phyloP scores from a whole-genome alignment of 2,113 vertebrate genomes.

The Setophaga coronata region DNA sequence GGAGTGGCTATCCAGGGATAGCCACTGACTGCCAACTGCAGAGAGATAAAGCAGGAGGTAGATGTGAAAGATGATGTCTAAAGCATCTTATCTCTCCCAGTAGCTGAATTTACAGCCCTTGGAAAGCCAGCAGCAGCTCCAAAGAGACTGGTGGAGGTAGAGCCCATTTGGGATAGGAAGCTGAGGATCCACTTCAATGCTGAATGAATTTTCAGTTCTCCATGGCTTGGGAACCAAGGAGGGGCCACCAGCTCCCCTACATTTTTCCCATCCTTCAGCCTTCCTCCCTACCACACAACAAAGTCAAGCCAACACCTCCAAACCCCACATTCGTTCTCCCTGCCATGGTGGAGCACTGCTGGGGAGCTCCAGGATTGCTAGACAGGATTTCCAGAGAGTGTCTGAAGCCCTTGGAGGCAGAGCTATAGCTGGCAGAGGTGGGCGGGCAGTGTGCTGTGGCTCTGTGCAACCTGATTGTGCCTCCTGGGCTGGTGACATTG shows the following conservation, averaged over 20 bases:
- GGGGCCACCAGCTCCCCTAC: neutral
- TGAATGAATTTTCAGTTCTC: neutral
- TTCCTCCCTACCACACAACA: neutral
- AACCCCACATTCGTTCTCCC: neutral
- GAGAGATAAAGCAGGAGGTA: neutral
- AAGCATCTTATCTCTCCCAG: neutral
- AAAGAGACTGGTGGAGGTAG: neutral
- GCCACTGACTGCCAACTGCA: neutral
- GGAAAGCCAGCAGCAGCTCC: neutral
- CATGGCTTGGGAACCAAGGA: neutral
- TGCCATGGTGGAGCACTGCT: neutral
- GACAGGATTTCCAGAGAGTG: neutral
- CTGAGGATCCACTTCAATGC: neutral
- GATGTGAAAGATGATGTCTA: neutral
- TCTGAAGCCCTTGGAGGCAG: neutral
- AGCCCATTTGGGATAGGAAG: neutral
- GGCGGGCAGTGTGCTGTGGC: accelerated
- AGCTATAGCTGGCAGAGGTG: neutral
- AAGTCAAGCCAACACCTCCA: neutral
- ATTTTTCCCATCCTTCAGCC: neutral
- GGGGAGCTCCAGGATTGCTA: neutral
- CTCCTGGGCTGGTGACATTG: neutral
- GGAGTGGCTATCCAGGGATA: neutral
- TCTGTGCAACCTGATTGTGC: neutral
- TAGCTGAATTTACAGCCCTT: neutral